Conservation (phyloP, 2,113 vertebrate species). For the Ascaphus truei region DNA sequence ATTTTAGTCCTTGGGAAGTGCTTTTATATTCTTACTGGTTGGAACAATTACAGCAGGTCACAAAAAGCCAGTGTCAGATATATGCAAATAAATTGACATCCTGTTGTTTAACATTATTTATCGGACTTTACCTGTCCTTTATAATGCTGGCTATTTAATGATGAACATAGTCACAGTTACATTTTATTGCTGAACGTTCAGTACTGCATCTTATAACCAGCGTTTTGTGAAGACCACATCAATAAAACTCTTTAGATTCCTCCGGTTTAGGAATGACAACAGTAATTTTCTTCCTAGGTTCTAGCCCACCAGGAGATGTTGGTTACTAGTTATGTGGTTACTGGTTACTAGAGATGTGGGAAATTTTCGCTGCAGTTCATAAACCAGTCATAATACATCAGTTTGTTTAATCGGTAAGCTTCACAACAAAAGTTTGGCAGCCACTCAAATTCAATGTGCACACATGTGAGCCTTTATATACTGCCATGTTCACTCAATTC, state of each 20-base stretch:
- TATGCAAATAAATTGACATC: neutral
- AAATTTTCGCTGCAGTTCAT: no score
- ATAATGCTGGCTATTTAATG: neutral
- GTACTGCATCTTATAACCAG: neutral
- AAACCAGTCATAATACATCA: no score
- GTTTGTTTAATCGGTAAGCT: no score
- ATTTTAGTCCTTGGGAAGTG: neutral
- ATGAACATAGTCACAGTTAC: neutral
- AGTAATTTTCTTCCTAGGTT: no score
- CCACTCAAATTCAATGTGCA: no score
- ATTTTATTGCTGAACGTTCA: neutral
- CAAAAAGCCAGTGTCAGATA: neutral
- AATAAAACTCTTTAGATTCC: neutral
- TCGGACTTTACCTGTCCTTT: neutral
- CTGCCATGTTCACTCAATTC: no score
- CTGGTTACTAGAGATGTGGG: no score
- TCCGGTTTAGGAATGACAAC: neutral
- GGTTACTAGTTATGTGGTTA: no score
- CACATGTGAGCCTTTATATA: no score
- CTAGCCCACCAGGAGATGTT: no score
- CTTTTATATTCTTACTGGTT: neutral
- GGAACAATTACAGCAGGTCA: neutral
- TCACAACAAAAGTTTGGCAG: no score
- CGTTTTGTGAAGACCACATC: neutral
- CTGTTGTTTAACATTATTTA: neutral